Conservation (phyloP, 2,113 vertebrate species). For the Agapornis roseicollis region DNA sequence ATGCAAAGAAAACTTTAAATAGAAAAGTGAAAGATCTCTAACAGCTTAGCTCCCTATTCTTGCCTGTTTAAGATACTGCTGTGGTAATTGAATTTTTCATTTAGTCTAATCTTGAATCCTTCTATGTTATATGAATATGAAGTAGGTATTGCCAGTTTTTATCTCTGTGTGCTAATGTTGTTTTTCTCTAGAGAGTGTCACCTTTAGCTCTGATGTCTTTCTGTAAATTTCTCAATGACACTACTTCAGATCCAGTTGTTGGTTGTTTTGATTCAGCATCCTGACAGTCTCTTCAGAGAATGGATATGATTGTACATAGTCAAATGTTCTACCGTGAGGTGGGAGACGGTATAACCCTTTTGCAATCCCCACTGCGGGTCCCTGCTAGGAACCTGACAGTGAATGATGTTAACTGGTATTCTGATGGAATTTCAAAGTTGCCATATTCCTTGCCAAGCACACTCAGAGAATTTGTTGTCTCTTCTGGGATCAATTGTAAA, state of each 20-base stretch:
- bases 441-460: neutral
- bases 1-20: neutral
- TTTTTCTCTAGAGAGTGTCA: neutral
- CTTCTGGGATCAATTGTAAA: neutral
- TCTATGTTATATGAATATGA: neutral
- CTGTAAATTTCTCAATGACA: neutral
- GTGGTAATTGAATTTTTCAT: neutral
- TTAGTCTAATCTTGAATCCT: neutral
- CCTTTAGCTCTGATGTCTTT: neutral
- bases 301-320: neutral
- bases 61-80: accelerated
- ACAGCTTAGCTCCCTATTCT: neutral
- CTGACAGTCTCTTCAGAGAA: neutral
- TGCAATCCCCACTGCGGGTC: neutral
- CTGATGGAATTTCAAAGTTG: neutral
- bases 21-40: neutral
- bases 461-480: neutral
- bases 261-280: neutral
- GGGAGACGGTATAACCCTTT: neutral
- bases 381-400: neutral
- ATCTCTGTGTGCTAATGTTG: neutral
- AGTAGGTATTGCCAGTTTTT: neutral
- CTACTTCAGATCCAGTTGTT: neutral
- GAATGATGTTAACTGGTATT: neutral
- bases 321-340: neutral